Evolutionary conservation across 2,797 vertebrate species (phyloP), one percentile per base, ranked within the genome.

Genomic region (Cyclopterus lumpus): DNA sequence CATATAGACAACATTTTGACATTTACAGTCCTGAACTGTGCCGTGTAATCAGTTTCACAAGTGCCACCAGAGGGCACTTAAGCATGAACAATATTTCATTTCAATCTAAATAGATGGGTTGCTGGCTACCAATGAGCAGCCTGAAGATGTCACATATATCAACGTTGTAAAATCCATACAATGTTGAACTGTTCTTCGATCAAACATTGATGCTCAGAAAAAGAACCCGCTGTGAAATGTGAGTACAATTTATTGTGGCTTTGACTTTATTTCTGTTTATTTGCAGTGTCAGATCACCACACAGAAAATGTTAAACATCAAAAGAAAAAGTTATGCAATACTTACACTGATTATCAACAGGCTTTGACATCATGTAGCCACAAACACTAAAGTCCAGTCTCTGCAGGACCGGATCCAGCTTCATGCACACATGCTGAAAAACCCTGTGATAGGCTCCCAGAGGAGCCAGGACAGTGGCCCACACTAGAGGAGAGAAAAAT

Each of bases 301-400:
- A 15, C 22, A 53, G 28, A 36, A 22, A 14, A 2, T 14, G 57
- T 16, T 1, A 22, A 38, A 9, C 57, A 26, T 40, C 0, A 8
- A 48, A 46, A 46, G 7, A 20, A 18, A 10, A 51, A 0, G 58
- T 9, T 2, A 44, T 51, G 44, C 32, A 6, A 18, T 77, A 91
- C 98, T 97, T 91, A 99, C 98, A 71, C 57, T 97, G 97, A 75
- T 96, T 97, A 55, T 97, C 96, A 24, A 96, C 96, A 65, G 96
- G 97, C 89, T 96, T 96, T 44, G 96, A 95, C 93, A 95, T 96
- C 96, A 99, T 95, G 93, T 97, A 98, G 82, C 97, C 97, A 42
- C 88, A 91, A 63, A 95, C 89, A 8, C 97, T 96, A 94, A 98
- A 98, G 87, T 97, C 97, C 89, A 99, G 94, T 78, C 97, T 90